phyloP scores from a whole-genome alignment of 2,113 vertebrate genomes.

The Brachypodius melanocephalos region DNA sequence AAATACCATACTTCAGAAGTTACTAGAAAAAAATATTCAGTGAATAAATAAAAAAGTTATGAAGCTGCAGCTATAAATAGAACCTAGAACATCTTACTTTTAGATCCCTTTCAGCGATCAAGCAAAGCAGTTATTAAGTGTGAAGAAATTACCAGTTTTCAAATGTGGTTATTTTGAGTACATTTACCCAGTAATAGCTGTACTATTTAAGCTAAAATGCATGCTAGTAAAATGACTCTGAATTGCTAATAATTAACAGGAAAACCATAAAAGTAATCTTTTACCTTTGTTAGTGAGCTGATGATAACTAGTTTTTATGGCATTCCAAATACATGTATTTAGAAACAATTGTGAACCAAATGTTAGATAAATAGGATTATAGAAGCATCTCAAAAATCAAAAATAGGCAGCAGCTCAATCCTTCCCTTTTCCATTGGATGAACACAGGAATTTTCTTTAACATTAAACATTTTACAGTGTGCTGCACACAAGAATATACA shows the following conservation, averaged over 20 bases:
- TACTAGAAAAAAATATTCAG: background rate
- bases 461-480: background rate
- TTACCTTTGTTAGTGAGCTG: constrained; percentile 52
- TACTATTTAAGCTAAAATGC: constrained; percentile 38
- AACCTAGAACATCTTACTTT: constrained; percentile 21
- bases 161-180: constrained; percentile 50
- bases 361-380: constrained; percentile 30
- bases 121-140: constrained; percentile 52
- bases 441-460: background rate
- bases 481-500: background rate
- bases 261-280: constrained; percentile 49
- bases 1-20: constrained; percentile 4
- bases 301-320: constrained; percentile 49
- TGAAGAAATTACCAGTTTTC: constrained; percentile 45
- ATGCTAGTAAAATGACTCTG: constrained; percentile 31
- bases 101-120: constrained; percentile 15
- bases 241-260: constrained; percentile 46
- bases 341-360: constrained; percentile 27
- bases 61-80: constrained; percentile 13
- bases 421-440: background rate
- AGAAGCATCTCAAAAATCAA: constrained; percentile 15
- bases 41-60: constrained; percentile 1
- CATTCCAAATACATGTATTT: constrained; percentile 32
- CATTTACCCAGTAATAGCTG: constrained; percentile 51
- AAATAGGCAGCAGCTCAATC: constrained; percentile 11